Base-by-base conservation (phyloP, 2,797 vertebrate genomes). In the Garrulus glandarius region DNA sequence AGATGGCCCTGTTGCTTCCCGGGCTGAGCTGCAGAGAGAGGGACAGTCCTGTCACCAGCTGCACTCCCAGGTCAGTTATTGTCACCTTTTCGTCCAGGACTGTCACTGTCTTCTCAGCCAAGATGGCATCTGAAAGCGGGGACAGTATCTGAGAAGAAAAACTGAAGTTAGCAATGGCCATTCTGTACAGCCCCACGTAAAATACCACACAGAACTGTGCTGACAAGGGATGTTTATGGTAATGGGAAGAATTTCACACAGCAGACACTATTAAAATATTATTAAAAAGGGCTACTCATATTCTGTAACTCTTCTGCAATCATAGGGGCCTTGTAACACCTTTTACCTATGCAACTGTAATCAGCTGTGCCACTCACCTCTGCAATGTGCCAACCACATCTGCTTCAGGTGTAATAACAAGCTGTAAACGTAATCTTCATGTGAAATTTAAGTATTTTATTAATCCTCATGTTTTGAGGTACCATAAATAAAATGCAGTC, bases 41-140 rank as follows among this genome's bases (percentile, higher is more conserved):
- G 0, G 99, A 98, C 88, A 99, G 97, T 1, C 98, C 98, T 0
- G 98, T 98, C 78, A 99, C 98, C 97, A 99, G 95, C 95, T 99
- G 99, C 91, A 99, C 98, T 11, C 98, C 98, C 43, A 99, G 97
- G 96, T 99, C 99, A 11, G 98, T 98, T 91, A 99, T 98, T 44
- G 98, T 98, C 97, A 99, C 99, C 97, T 99, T 99, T 95, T 99
- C 99, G 4, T 99, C 99, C 88, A 99, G 97, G 29, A 99, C 99
- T 2, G 97, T 99, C 96, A 99, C 97, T 4, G 98, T 99, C 97
- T 98, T 99, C 91, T 99, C 99, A 0, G 98, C 99, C 97, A 99
- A 76, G 95, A 99, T 98, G 77, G 98, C 97, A 8, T 99, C 99
- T 1, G 99, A 99, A 57, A 99, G 97, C 2, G 99, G 99, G 24